Conservation (phyloP, 2,888 invertebrate genomes). For the Pogonocherus hispidulus region DNA sequence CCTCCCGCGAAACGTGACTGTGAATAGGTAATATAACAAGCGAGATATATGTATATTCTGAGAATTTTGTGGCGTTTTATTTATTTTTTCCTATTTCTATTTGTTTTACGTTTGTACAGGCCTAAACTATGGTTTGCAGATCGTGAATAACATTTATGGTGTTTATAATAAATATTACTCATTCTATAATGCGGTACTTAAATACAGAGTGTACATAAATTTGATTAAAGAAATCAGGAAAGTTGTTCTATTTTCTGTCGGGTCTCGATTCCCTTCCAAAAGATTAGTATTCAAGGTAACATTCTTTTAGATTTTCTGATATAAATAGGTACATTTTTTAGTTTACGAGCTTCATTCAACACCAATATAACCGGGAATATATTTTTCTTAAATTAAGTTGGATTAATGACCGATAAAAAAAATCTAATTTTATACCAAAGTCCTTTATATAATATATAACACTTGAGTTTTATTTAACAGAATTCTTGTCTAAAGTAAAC, state of each 20-base stretch:
- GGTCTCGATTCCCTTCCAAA: background rate
- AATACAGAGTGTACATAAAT: no score
- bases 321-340: background rate
- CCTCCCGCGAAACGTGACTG: conserved; percentile 38
- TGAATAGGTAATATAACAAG: conserved; percentile 37
- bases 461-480: background rate
- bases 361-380: background rate
- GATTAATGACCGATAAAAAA: conserved; percentile 11
- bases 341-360: background rate
- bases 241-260: background rate
- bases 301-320: background rate
- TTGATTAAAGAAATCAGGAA: no score
- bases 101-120: conserved; percentile 7
- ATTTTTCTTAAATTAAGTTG: conserved; percentile 9
- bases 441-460: background rate
- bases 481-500: background rate
- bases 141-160: background rate
- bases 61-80: conserved; percentile 13
- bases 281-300: background rate
- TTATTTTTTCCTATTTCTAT: conserved; percentile 9
- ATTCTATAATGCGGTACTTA: no score
- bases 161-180: background rate
- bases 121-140: no score
- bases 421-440: background rate
- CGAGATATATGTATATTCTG: conserved; percentile 25